Evolutionary conservation across 2,797 vertebrate genomes (phyloP).

Genomic region (Etheostoma nigrum): DNA sequence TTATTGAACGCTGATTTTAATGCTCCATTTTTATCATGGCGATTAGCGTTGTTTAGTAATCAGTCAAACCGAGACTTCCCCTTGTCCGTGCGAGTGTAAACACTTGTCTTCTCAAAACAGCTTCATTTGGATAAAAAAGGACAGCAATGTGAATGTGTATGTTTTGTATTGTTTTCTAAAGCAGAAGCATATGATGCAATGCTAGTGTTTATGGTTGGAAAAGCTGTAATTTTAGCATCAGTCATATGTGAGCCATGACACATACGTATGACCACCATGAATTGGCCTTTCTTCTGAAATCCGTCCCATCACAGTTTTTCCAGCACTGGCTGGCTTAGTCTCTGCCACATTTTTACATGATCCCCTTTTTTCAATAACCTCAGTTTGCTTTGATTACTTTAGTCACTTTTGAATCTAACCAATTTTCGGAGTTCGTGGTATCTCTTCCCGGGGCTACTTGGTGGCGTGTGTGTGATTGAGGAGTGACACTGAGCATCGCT

Average conservation of each 20-base stretch:
- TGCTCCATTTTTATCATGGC: conserved; percentile 79
- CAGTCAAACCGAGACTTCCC: conserved; percentile 77
- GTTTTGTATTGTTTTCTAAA: conserved; percentile 63
- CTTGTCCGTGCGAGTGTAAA: conserved; percentile 74
- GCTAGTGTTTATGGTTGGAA: conserved; percentile 61
- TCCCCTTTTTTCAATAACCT: conserved; percentile 49
- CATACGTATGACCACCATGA: conserved; percentile 71
- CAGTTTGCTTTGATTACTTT: conserved; percentile 63
- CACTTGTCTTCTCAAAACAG: conserved; percentile 72
- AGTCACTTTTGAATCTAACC: conserved; percentile 64
- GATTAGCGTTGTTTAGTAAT: conserved; percentile 83
- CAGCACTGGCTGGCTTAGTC: conserved; percentile 36
- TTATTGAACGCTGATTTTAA: conserved; percentile 81
- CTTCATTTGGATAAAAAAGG: conserved; percentile 71
- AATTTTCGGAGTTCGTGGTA: conserved; percentile 40
- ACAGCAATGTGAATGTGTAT: conserved; percentile 63
- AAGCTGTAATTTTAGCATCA: conserved; percentile 69
- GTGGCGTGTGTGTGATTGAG: conserved; percentile 38
- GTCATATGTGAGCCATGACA: conserved; percentile 66
- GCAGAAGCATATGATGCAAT: conserved; percentile 67
- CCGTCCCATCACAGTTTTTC: conserved; percentile 48
- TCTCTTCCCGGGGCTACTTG: conserved; percentile 14
- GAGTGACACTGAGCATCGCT: conserved; percentile 30
- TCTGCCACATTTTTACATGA: conserved; percentile 45
- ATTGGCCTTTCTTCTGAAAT: conserved; percentile 56